Percentiles rank a stretch among this genome's conserved stretches.
Evolutionary conservation across 2,113 vertebrate species (phyloP).

Genomic region (Ceuthmochares aereus): DNA sequence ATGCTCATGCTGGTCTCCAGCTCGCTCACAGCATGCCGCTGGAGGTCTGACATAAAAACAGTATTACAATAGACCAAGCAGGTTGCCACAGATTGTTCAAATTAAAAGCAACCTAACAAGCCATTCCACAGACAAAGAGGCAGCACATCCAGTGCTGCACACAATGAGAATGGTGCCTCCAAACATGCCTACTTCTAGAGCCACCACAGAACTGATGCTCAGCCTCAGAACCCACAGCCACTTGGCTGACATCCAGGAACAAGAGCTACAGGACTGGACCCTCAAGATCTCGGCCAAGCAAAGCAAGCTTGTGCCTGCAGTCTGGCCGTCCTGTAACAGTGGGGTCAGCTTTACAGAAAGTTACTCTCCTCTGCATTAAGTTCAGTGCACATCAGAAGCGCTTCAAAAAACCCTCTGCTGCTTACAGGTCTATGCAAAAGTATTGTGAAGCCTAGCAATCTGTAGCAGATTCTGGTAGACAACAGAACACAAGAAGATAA

Average conservation of each 20-base stretch:
- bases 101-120: conserved; percentile 37
- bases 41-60: neutral
- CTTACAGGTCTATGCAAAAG: neutral
- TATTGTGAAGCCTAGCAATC: neutral
- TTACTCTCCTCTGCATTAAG: neutral
- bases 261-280: neutral
- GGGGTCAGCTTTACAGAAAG: neutral
- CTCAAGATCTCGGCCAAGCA: neutral
- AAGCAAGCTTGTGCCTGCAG: neutral
- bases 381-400: neutral
- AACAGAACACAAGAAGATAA: neutral
- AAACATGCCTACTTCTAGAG: neutral
- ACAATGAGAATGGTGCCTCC: neutral
- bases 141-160: neutral
- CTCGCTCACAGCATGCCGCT: neutral
- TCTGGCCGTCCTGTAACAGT: neutral
- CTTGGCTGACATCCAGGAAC: neutral
- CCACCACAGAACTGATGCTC: neutral
- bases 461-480: fast-evolving
- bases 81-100: conserved; percentile 43
- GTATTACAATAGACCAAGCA: neutral
- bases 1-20: neutral
- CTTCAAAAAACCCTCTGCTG: neutral
- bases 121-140: neutral
- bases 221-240: neutral